phyloP scores from a whole-genome alignment of 2,797 vertebrate species.

The Caiman crocodilus region DNA sequence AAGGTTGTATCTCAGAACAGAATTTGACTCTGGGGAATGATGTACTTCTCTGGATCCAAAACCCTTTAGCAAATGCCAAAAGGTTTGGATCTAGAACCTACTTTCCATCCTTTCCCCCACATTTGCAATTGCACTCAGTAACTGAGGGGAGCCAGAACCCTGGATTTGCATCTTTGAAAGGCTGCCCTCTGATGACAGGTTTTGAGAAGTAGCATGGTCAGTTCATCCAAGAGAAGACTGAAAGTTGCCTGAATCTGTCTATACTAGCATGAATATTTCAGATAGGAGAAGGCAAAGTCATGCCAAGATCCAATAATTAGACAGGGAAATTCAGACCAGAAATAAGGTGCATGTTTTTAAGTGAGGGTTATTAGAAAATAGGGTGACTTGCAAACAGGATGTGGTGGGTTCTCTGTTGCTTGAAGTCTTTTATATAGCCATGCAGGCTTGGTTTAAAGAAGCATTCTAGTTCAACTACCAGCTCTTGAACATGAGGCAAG shows the following conservation, averaged over 20 bases:
- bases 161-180: not conserved
- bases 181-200: not conserved
- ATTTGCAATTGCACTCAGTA: not conserved
- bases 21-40: not conserved
- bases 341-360: not conserved
- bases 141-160: not conserved
- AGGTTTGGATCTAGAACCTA: not conserved
- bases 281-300: not conserved
- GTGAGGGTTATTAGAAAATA: not conserved
- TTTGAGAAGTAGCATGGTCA: not conserved
- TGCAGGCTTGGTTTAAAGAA: not conserved
- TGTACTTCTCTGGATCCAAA: not conserved
- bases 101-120: no score
- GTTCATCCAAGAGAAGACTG: not conserved
- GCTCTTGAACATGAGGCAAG: not conserved
- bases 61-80: not conserved
- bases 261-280: not conserved
- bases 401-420: no score
- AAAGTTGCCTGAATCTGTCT: not conserved
- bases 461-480: not conserved
- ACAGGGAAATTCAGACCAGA: not conserved
- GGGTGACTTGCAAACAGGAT: not conserved
- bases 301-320: not conserved
- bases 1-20: not conserved
- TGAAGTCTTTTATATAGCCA: not conserved